These are phyloP conservation scores for Nannoperca obscura DNA, from an alignment of 2,797 vertebrate species.

Conservation along the genomic window DNA sequence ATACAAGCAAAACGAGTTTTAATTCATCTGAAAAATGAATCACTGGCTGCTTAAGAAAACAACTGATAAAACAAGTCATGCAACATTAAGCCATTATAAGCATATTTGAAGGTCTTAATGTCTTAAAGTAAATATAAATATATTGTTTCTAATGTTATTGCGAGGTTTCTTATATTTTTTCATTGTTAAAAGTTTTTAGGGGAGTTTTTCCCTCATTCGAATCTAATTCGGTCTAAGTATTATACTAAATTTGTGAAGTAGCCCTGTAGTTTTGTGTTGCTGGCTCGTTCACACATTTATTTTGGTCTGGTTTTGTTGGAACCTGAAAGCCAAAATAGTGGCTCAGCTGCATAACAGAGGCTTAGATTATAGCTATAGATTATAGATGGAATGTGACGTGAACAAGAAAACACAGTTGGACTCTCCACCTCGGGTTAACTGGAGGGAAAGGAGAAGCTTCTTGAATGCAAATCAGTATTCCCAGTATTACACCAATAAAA, in stretches of 20 bases:
- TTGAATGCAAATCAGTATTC: slow-evolving; percentile 43
- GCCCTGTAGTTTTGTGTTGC: background rate
- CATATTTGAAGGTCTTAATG: background rate
- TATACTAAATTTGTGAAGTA: background rate
- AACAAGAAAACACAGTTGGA: slow-evolving; percentile 34
- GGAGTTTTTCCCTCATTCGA: no score
- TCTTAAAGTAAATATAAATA: background rate
- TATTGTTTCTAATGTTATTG: background rate
- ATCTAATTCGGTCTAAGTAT: background rate
- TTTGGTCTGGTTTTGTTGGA: slow-evolving; percentile 5
- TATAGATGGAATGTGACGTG: slow-evolving; percentile 10
- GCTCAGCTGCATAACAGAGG: slow-evolving; percentile 7
- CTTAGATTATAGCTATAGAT: slow-evolving; percentile 19
- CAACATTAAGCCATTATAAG: background rate
- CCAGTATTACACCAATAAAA: slow-evolving; percentile 39
- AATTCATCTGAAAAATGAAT: background rate
- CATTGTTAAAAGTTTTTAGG: no score
- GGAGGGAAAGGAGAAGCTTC: slow-evolving; percentile 9
- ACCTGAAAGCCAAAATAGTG: background rate
- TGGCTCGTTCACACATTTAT: background rate
- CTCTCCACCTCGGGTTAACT: slow-evolving; percentile 32
- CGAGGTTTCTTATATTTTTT: no score
- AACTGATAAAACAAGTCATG: background rate
- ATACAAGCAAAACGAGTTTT: background rate
- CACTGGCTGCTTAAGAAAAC: background rate